Base-by-base conservation (phyloP, 2,888 invertebrate genomes). In the Lysandra coridon region DNA sequence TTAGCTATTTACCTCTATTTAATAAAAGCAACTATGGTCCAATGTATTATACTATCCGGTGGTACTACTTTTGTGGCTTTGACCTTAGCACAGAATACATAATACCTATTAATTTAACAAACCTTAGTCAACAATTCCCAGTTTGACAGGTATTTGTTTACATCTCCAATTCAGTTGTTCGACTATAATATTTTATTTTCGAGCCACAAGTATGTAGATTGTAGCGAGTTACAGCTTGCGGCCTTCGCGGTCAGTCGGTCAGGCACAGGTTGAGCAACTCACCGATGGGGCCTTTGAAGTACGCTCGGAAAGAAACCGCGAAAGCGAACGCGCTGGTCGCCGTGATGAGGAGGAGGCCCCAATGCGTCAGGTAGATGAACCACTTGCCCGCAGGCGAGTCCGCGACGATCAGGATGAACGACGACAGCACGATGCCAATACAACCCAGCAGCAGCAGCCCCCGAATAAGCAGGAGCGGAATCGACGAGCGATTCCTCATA, bases 321-420 rank as follows among this genome's bases (percentile, higher is more conserved):
- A 88, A 86, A 4, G 87, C 91, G 37, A 90, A 84, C 60, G 86
- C 88, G 23, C 91, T 84, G 6, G 90, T 85, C 0, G 88, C 79
- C 5, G 90, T 86, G 64, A 90, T 92, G 1, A 91, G 82, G 0
- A 90, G 0, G 0, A 93, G 80, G 1, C 93, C 93, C 93, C 93
- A 94, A 80, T 92, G 92, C 14, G 93, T 94, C 83, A 94, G 83
- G 78, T 87, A 93, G 81, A 92, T 89, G n/a, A 87, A 87, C 93
- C 92, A 93, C 78, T 83, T 85, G 0, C 84, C 84, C 0, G 86
- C 80, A 0, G 78, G 37, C 4, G 84, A 76, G 0, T 78, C n/a
- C 7, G 33, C 33, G 1, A 80, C 57, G 3, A 85, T 87, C 33
- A 92, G 57, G 1, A 88, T 81, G 49, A 88, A 81, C 0, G 92